A percentile compares a stretch with the other conserved stretches of the same genome.
Evolutionary conservation across 2,113 vertebrate species (phyloP).

Genomic region (Coptodon bakossiorum): DNA sequence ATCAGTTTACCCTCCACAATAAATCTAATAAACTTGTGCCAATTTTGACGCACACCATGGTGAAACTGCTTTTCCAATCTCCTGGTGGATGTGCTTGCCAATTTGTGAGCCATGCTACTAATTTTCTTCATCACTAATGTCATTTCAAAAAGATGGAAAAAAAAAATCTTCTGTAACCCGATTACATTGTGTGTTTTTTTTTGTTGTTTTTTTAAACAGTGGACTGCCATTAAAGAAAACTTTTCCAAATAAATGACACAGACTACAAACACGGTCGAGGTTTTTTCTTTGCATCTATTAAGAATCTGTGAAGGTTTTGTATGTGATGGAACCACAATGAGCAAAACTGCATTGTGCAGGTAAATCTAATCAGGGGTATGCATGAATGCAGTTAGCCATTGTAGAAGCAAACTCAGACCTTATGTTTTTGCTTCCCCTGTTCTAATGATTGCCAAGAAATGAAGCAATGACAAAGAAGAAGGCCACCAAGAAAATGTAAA

Average conservation of each 20-base stretch:
- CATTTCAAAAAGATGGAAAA: not conserved
- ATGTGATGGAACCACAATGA: not conserved
- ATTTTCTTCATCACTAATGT: not conserved
- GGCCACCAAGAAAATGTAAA: not conserved
- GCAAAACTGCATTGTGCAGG: not conserved
- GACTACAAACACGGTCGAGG: rapidly evolving
- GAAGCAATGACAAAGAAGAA: not conserved
- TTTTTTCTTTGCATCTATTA: no score
- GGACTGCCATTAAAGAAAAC: not conserved
- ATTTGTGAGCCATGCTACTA: rapidly evolving
- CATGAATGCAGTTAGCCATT: not conserved
- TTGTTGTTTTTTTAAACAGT: not conserved
- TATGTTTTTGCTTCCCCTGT: rapidly evolving
- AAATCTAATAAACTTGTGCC: not conserved
- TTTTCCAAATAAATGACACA: not conserved
- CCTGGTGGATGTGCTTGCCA: not conserved
- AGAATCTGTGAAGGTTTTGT: not conserved
- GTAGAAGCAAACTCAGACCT: not conserved
- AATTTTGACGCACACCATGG: not conserved
- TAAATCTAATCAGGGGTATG: not conserved
- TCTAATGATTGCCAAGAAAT: not conserved
- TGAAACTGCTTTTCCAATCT: not conserved
- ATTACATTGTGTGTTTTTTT: not conserved
- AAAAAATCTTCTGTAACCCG: not conserved
- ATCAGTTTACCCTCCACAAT: not conserved